Conservation (phyloP, 2,797 vertebrate species). For the Carapus acus region DNA sequence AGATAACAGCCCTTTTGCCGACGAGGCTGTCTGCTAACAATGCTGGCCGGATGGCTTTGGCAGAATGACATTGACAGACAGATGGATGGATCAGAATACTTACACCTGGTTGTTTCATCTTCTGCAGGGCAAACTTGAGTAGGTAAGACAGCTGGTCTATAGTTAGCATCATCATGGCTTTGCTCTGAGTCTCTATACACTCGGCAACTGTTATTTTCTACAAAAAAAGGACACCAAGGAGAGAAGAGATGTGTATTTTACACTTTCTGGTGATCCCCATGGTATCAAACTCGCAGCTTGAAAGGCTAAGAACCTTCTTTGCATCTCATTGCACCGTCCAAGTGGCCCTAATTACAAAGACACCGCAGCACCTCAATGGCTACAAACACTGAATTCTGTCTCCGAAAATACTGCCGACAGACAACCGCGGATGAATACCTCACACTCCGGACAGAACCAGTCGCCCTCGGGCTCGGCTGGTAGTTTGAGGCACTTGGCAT, state of each 20-base stretch:
- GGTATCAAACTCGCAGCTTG: slow-evolving; percentile 3
- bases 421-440: slow-evolving; percentile 68
- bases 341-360: slow-evolving; percentile 7
- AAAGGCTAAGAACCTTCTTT: slow-evolving; percentile 1
- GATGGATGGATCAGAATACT: slow-evolving; percentile 60
- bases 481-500: slow-evolving; percentile 99
- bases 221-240: slow-evolving; percentile 69
- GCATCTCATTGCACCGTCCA: background rate
- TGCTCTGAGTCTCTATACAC: slow-evolving; percentile 99
- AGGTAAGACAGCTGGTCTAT: slow-evolving; percentile 96
- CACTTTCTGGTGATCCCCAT: slow-evolving; percentile 6
- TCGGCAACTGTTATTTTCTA: slow-evolving; percentile 99
- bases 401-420: slow-evolving; percentile 7
- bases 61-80: slow-evolving; percentile 4
- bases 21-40: slow-evolving; percentile 2
- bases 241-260: slow-evolving; percentile 39
- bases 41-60: slow-evolving; percentile 5
- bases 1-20: slow-evolving; percentile 6
- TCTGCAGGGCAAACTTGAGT: slow-evolving; percentile 98
- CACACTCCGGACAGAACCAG: slow-evolving; percentile 96
- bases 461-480: slow-evolving; percentile 89
- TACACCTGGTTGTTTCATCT: slow-evolving; percentile 99
- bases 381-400: slow-evolving; percentile 1
- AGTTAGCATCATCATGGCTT: slow-evolving; percentile 98
- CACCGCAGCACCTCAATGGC: background rate